Base-by-base conservation (phyloP, 2,797 vertebrate genomes). In the Decapterus maruadsi region DNA sequence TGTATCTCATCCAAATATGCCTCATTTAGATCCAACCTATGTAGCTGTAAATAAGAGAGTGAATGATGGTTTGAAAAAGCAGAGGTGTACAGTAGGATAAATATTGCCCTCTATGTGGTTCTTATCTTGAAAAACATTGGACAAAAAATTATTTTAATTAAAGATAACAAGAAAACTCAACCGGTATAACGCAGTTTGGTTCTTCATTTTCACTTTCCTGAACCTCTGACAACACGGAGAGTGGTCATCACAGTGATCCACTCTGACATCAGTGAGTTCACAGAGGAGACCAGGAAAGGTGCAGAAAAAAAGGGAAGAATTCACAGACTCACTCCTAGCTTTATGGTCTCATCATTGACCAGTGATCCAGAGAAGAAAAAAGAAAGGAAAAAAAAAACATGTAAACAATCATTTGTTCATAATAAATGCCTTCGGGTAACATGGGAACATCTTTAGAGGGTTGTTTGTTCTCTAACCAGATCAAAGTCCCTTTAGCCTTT, bases 331-430 rank as follows among this genome's bases (percentile, higher is more conserved):
- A 2, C 34, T 71, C 36, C 29, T 42, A 51, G 38, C 22, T 43
- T 51, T 36, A 36, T 3, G 14, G 62, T 64, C 62, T 87, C 29
- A 48, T 64, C 22, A 17, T 29, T 54, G 82, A 82, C 48, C 71
- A 75, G 66, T 16, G 62, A 70, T 68, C 63, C 66, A 68, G 26
- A n/a, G n/a, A n/a, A n/a, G 50, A 83, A 81, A 81, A 85, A 68
- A 88, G 65, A 84, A 68, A 81, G 82, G 79, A 81, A 85, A 68
- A 89, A 68, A 84, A 66, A 81, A 85, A 76, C 42, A 83, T 81
- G 82, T 90, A 86, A 84, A 92, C 83, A 90, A 89, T 92, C 63
- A 87, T 87, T 91, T 93, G 89, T 89, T 90, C 90, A 87, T 89
- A 73, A 87, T 89, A 73, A 90, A 92, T 84, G 85, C 85, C 62